Evolutionary conservation across 2,113 vertebrate species (phyloP).

Genomic region (Tetraodon nigroviridis): DNA sequence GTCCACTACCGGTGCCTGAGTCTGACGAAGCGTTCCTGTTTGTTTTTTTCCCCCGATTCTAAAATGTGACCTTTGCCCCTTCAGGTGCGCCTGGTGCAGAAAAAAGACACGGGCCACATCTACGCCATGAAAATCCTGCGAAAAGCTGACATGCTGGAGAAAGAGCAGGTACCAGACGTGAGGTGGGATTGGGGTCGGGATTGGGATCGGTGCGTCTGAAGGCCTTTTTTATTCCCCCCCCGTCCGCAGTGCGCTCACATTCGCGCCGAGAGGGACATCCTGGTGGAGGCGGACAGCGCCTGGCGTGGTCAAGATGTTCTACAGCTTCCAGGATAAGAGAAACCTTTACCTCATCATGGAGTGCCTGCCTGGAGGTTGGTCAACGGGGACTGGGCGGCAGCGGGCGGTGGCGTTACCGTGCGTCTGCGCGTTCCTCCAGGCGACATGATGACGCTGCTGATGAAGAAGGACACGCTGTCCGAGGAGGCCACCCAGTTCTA

Average conservation of each 20-base stretch:
- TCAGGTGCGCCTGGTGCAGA: conserved; percentile 95
- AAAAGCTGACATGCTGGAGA: conserved; percentile 98
- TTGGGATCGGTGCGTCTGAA: background rate
- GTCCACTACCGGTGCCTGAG: too few relatives aligned
- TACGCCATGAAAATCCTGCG: conserved; percentile 99
- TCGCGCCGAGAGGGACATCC: conserved; percentile 93
- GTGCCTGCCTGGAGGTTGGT: conserved; percentile 91
- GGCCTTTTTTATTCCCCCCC: background rate
- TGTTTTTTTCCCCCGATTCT: too few relatives aligned
- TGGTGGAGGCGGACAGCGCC: conserved; percentile 95
- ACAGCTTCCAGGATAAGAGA: conserved; percentile 98
- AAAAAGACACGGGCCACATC: conserved; percentile 98
- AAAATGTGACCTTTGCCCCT: conserved; percentile 1
- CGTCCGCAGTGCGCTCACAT: conserved; percentile 89
- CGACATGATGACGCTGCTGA: conserved; percentile 98
- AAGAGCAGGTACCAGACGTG: conserved; percentile 83
- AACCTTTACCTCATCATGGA: conserved; percentile 99
- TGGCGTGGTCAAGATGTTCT: conserved; percentile 99
- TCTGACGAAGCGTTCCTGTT: too few relatives aligned
- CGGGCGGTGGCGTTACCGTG: too few relatives aligned
- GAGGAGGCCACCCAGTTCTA: conserved; percentile 98
- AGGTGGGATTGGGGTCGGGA: background rate
- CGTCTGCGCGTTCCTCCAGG: conserved; percentile 64
- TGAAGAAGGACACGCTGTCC: conserved; percentile 98
- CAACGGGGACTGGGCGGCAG: too few relatives aligned